These are phyloP conservation scores for Cyphomyrus plagiostoma DNA, from an alignment of 2,113 vertebrate genomes.

Conservation along the genomic window DNA sequence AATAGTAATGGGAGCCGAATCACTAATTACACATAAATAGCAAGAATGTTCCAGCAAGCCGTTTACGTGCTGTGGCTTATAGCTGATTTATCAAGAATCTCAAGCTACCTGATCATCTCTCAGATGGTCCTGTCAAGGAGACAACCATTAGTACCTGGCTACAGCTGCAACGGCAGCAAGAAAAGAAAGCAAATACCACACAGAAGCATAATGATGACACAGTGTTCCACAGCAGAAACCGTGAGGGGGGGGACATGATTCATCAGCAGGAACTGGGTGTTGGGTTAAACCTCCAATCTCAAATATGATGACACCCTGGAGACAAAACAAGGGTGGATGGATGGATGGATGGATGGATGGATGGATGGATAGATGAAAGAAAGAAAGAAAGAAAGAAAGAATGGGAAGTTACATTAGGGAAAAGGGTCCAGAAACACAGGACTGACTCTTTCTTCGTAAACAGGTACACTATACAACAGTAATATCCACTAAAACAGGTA, in stretches of 20 bases:
- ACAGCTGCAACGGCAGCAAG: neutral
- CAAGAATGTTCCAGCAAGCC: neutral
- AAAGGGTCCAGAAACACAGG: neutral
- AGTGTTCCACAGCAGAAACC: neutral
- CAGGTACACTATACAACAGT: neutral
- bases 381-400: neutral
- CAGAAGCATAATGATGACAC: neutral
- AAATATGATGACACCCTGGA: constrained; percentile 3
- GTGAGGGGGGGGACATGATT: neutral
- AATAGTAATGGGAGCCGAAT: neutral
- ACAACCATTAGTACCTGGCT: neutral
- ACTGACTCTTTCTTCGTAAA: neutral
- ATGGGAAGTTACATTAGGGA: neutral
- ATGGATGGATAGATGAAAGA: neutral
- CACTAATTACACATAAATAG: constrained; percentile 11
- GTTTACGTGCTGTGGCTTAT: neutral
- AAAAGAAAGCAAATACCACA: neutral
- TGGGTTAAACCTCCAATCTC: neutral
- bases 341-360: neutral
- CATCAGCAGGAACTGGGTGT: neutral
- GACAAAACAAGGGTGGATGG: neutral
- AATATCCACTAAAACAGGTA: neutral
- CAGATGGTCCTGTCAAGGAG: neutral
- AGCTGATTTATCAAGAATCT: neutral
- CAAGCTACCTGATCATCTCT: neutral